These are phyloP conservation scores for Aotus griseimembra DNA, from an alignment of 2,797 vertebrate species.

Conservation along the genomic window DNA sequence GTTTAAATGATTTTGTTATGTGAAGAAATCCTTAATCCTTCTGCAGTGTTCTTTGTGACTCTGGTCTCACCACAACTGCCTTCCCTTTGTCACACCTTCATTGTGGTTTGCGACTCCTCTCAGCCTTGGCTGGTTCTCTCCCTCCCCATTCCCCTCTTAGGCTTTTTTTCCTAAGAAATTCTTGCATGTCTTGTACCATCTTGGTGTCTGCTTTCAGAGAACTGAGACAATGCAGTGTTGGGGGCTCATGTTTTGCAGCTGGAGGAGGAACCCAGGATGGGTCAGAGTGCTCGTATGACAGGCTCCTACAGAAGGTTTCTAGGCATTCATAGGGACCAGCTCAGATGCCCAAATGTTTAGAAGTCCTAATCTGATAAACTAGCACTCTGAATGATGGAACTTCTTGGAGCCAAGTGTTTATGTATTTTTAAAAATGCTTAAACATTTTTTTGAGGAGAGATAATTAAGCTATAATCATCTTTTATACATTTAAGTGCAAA, in stretches of 20 bases:
- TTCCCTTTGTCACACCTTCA: background rate
- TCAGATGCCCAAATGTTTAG: background rate
- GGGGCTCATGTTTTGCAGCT: background rate
- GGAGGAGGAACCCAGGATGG: too few relatives aligned
- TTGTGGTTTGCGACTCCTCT: background rate
- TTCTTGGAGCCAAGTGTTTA: background rate
- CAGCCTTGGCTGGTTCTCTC: background rate
- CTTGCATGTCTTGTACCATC: background rate
- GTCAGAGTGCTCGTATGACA: rapidly evolving
- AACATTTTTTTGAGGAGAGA: background rate
- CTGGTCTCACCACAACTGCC: background rate
- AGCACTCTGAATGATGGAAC: rapidly evolving
- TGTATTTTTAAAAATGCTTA: background rate
- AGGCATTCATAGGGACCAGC: background rate
- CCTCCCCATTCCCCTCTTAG: background rate
- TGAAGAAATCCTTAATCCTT: background rate
- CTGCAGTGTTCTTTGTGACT: background rate
- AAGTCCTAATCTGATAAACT: background rate
- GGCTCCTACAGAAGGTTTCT: background rate
- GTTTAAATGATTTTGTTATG: background rate
- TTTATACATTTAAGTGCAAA: background rate
- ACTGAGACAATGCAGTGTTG: background rate
- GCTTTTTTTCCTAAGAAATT: background rate
- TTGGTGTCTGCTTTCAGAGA: background rate
- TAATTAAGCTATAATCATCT: background rate